Evolutionary conservation across 2,797 vertebrate species (phyloP).

Genomic region (Eremophila alpestris): DNA sequence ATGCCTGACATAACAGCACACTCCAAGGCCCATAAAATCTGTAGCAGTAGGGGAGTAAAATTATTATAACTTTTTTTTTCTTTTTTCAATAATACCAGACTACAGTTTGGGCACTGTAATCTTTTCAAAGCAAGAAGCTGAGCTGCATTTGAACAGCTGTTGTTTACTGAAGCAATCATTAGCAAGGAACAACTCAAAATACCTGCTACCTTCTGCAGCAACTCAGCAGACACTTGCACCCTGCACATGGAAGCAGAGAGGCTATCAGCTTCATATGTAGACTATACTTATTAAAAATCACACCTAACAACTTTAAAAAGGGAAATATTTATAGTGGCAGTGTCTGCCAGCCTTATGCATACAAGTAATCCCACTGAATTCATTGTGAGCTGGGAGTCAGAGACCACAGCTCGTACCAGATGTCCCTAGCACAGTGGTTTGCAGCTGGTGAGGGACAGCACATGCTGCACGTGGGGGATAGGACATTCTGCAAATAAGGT

Average conservation of each 20-base stretch:
- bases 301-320: neutral
- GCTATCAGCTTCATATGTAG: neutral
- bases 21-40: constrained; percentile 53
- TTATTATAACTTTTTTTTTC: constrained; percentile 52
- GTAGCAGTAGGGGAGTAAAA: constrained; percentile 62
- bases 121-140: constrained; percentile 65
- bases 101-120: constrained; percentile 58
- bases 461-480: neutral
- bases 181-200: constrained; percentile 47
- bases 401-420: neutral
- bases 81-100: constrained; percentile 52
- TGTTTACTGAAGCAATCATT: constrained; percentile 69
- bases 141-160: constrained; percentile 64
- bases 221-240: neutral
- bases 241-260: neutral
- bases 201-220: neutral
- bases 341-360: neutral
- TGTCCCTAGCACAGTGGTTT: neutral
- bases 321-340: neutral
- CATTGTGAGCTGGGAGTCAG: neutral
- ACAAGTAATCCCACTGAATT: neutral
- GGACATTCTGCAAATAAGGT: neutral
- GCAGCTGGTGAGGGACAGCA: neutral
- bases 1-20: constrained; percentile 35
- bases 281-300: neutral